Evolutionary conservation across 2,797 vertebrate genomes (phyloP), one percentile per base, ranked within the genome.

Genomic region (Tenualosa ilisha): DNA sequence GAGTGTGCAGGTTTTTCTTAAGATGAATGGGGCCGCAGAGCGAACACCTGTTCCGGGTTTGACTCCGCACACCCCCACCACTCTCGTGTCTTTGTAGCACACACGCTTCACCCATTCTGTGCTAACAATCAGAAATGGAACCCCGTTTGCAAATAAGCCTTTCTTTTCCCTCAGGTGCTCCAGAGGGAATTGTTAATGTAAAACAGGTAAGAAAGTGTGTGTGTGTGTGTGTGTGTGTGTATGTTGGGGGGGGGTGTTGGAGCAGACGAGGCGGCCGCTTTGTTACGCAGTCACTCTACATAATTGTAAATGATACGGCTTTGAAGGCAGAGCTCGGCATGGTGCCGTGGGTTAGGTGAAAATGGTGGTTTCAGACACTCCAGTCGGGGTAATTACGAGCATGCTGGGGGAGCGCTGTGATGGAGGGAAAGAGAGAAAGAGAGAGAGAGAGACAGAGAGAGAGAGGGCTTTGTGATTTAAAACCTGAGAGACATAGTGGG

Each of bases 341-440:
- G 79, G 49, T 15, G 49, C 56, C 9, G n/a, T 37, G 83, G n/a
- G 72, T 72, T 72, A 37, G 72, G 6, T 85, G 56, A 75, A 81
- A 84, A 85, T 65, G 84, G 84, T 49, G 72, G 40, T 87, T 87
- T 87, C 56, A 63, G 81, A 68, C 56, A 2, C 63, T 84, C 82
- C 81, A 81, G 81, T 83, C 82, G 20, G 59, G 81, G 84, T 85
- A 88, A 82, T 84, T 79, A 79, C 15, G 72, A 43, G 15, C 37
- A 79, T 79, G 72, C 37, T 79, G 72, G 72, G 72, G 37, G 37
- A 75, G 37, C 4, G 4, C 13, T 11, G 13, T 75, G 37, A 15
- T 63, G 59, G n/a, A 63, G 59, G n/a, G 59, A n/a, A 13, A 24
- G 54, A 6, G 54, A 56, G 54, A 56, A 17, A 54, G 53, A 54